Percentiles rank a stretch among this genome's conserved stretches.
Evolutionary conservation across 2,888 invertebrate genomes (phyloP).

Genomic region (Tortricodes alternella): DNA sequence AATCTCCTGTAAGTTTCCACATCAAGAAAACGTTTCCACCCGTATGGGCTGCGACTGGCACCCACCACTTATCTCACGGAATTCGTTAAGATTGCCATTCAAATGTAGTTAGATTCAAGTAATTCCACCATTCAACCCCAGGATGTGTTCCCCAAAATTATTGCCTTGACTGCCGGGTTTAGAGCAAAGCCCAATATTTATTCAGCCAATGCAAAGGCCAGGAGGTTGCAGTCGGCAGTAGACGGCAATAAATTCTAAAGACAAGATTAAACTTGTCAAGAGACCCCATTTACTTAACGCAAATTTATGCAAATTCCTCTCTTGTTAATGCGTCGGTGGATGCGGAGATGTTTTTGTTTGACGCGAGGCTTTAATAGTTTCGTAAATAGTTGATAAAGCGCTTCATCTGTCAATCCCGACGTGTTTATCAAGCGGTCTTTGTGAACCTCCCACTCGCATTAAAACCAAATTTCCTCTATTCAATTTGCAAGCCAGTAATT

Average conservation of each 20-base stretch:
- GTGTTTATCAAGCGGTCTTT: constrained; percentile 16
- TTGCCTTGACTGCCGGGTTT: constrained; percentile 41
- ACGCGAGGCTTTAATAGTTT: constrained; percentile 42
- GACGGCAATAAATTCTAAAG: constrained; percentile 76
- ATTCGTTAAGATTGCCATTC: constrained; percentile 14
- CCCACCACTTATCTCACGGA: constrained; percentile 19
- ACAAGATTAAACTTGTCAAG: constrained; percentile 82
- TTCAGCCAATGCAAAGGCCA: constrained; percentile 67
- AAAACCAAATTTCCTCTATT: constrained; percentile 6
- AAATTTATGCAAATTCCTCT: constrained; percentile 80
- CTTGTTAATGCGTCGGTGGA: constrained; percentile 61
- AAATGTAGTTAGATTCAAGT: constrained; percentile 3
- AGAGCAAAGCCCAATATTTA: constrained; percentile 69
- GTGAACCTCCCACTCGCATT: constrained; percentile 19
- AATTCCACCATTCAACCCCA: constrained; percentile 13
- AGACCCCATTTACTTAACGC: constrained; percentile 81
- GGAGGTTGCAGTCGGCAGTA: constrained; percentile 61
- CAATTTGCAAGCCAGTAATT: constrained; percentile 15
- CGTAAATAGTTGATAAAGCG: constrained; percentile 42
- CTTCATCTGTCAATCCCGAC: constrained; percentile 39
- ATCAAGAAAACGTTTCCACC: constrained; percentile 30
- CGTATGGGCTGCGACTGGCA: constrained; percentile 12
- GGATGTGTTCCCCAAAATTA: constrained; percentile 36
- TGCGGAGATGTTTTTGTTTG: constrained; percentile 68
- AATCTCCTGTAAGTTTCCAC: constrained; percentile 27